A percentile compares a stretch with the other conserved stretches of the same genome.
Evolutionary conservation across 2,888 invertebrate species (phyloP).

Genomic region (Lamellibrachia columna): DNA sequence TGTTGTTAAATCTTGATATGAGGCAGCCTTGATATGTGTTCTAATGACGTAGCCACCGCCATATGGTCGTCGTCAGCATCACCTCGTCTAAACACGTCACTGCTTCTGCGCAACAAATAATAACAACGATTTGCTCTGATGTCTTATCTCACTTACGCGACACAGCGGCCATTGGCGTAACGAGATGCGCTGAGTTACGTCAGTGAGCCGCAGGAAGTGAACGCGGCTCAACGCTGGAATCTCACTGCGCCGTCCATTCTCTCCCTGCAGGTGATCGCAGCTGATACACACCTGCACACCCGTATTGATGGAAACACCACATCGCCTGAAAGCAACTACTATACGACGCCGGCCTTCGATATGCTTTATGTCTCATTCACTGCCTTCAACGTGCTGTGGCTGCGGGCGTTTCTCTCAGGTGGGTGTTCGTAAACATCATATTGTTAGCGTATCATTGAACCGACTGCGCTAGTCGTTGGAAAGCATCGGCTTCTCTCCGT

Average conservation of each 20-base stretch:
- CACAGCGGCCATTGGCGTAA: neutral
- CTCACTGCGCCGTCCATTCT: neutral
- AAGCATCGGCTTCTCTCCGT: neutral
- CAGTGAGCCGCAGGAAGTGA: neutral
- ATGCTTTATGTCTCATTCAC: neutral
- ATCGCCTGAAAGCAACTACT: neutral
- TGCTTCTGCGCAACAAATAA: neutral
- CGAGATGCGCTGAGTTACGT: neutral
- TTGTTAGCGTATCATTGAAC: neutral
- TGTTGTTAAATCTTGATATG: no score
- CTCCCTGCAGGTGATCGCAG: neutral
- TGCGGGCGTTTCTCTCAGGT: neutral
- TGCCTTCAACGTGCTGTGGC: neutral
- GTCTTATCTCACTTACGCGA: neutral
- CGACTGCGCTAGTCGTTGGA: neutral
- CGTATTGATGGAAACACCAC: neutral
- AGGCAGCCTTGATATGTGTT: no score
- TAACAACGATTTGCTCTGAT: neutral
- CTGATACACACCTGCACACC: neutral
- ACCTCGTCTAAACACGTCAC: neutral
- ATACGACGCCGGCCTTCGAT: neutral
- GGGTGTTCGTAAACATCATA: neutral
- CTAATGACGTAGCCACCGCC: no score
- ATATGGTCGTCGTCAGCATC: no score
- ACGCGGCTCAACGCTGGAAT: neutral